Evolutionary conservation across 1,140 invertebrate genomes (phyloP), one percentile per base, ranked within the genome.

Genomic region (Grapholita molesta): DNA sequence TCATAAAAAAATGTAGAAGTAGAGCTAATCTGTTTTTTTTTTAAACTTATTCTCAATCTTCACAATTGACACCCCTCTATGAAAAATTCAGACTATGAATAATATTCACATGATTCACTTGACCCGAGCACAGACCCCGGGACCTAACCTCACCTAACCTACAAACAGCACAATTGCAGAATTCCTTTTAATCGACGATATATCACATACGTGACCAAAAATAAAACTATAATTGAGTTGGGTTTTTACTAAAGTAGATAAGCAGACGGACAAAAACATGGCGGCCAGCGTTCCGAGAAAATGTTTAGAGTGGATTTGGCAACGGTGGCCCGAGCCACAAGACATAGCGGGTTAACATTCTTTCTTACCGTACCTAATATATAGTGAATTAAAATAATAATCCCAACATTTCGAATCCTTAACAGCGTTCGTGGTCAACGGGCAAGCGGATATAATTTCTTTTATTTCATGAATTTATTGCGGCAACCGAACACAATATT

Each of bases 221-320:
- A 25, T 25, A 61, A 61, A 4, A 61, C 25, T 61, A 28, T 61
- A 61, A 61, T 61, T 61, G 55, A 30, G 53, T 12, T 11, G 11
- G 23, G 53, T 28, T 61, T 61, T 61, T 30, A 61, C 32, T 61
- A 61, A 61, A 61, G 24, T 61, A 32, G 55, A 61, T 61, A 57
- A 57, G 24, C 53, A 57, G 53, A 57, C 55, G 30, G 55, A 61
- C 53, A 25, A n/a, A 28, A 28, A 28, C 28, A 61, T 61, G 55
- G 55, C 28, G 24, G 25, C 42, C 25, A n/a, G 8, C 53, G 55
- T 61, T 61, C 55, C 55, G 55, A 61, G 55, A 61, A 61, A 61
- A 25, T 48, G 18, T 61, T 30, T 61, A 32, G 25, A 28, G n/a
- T 25, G 28, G 42, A 48, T 48, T 48, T 30, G 55, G 55, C 25